Evolutionary conservation across 2,888 invertebrate species (phyloP), one percentile per base, ranked within the genome.

Genomic region (Cordilura impudica): DNA sequence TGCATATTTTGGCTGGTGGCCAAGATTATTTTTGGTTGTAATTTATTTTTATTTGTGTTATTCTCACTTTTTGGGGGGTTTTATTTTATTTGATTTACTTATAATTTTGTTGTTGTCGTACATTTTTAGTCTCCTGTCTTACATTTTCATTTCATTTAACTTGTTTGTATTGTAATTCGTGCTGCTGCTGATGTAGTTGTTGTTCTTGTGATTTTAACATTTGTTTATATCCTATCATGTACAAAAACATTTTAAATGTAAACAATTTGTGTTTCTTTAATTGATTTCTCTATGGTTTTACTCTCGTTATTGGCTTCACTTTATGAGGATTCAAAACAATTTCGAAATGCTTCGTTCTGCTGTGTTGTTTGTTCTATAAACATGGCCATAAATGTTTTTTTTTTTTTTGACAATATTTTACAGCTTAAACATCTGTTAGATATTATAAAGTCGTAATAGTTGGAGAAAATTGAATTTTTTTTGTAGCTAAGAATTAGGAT

Each of bases 1-100:
- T 69, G 69, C 65, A 69, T 71, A 63, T 54, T 79, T 74, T 75
- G 79, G 79, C 71, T 63, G 7, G 51, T 75, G 49, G 74, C 79
- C 79, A 79, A 71, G 29, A 56, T 67, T 79, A 79, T 79, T 79
- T 78, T 75, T 74, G 71, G 71, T 75, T 75, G 71, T 75, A 66
- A 71, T 51, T 72, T 73, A 21, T 74, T 66, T 66, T 69, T 51
- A 21, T 67, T 35, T 53, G 51, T 70, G 39, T 18, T 67, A 18
- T 71, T 63, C 56, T 63, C 47, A 72, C 47, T 60, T 60, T 71
- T 53, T 19, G 26, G n/a, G 56, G 26, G n/a, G 56, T 2, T 35
- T 69, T 58, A 65, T 43, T 74, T 70, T 26, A 29, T 61, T 70
- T 73, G 29, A 60, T 70, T 78, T 65, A 65, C 65, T 70, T 69